Base-by-base conservation (phyloP, 2,797 vertebrate species). In the Manis javanica region DNA sequence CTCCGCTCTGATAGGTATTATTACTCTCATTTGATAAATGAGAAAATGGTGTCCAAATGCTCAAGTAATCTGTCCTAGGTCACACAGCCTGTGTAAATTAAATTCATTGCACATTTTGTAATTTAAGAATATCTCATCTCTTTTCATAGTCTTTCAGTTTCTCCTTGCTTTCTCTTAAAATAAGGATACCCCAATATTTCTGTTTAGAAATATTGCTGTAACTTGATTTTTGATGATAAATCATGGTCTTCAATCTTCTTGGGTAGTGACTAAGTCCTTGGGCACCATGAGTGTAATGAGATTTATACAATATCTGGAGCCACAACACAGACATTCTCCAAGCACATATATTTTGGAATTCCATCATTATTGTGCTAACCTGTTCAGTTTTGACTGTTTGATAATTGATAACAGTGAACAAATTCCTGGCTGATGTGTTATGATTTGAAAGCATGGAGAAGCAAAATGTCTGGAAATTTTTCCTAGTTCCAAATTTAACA, bases 401-500 rank as follows among this genome's bases (percentile, higher is more conserved):
- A 51, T 90, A 66, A 37, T 29, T 91, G 74, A 61, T 87, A 74
- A 89, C 39, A 69, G 77, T 13, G 57, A 79, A 64, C 29, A 74
- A 82, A 96, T 95, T 94, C 34, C 85, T 68, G 61, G 55, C 37
- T 94, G 61, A 82, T 21, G 42, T 68, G 55, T 82, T 85, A 63
- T 72, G 39, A 59, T 90, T 85, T 90, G 71, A 94, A 96, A 96
- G 72, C 57, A 69, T 12, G 53, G 63, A 87, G 55, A 74, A 94
- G 29, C 66, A 42, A 86, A 46, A 87, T 23, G 49, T 87, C 86
- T 90, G 78, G 81, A 96, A 79, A 87, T 75, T 75, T 84, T 79
- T 89, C 26, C 31, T 64, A 42, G 34, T 51, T 96, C 39, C 69
- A 86, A 77, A 91, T 97, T 85, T 95, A 71, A 86, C n/a, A 83